These are phyloP conservation scores for Mesocricetus auratus DNA, from an alignment of 2,113 vertebrate genomes.

Conservation along the genomic window DNA sequence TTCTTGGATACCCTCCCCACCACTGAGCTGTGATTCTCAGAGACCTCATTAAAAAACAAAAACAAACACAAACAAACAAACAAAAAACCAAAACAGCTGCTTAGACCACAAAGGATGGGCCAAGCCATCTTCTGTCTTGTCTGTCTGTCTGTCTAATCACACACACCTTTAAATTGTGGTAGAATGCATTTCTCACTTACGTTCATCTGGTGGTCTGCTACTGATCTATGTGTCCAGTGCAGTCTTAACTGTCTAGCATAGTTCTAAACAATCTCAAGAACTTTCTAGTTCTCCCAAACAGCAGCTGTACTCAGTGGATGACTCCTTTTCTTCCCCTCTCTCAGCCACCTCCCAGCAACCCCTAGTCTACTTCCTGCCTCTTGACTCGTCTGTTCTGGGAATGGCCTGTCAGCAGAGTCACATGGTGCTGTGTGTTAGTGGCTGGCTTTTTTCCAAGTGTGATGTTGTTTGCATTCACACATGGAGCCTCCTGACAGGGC, in stretches of 20 bases:
- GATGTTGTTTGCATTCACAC: not conserved
- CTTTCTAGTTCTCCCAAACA: not conserved
- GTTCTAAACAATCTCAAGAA: not conserved
- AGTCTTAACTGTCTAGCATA: too few species aligned
- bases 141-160: not conserved
- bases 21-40: not conserved
- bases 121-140: not conserved
- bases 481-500: too few species aligned
- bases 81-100: not conserved
- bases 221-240: not conserved
- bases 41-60: not conserved
- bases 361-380: not conserved
- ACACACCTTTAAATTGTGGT: not conserved
- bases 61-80: too few species aligned
- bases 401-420: not conserved
- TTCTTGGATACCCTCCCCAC: too few species aligned
- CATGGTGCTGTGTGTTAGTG: not conserved
- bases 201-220: not conserved
- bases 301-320: not conserved
- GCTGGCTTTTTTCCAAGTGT: not conserved
- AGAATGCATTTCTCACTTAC: not conserved
- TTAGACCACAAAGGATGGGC: not conserved
- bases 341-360: not conserved
- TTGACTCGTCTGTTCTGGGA: not conserved
- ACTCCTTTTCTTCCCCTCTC: not conserved